Base-by-base conservation (phyloP, 2,888 invertebrate genomes). In the Hyposoter didymator region DNA sequence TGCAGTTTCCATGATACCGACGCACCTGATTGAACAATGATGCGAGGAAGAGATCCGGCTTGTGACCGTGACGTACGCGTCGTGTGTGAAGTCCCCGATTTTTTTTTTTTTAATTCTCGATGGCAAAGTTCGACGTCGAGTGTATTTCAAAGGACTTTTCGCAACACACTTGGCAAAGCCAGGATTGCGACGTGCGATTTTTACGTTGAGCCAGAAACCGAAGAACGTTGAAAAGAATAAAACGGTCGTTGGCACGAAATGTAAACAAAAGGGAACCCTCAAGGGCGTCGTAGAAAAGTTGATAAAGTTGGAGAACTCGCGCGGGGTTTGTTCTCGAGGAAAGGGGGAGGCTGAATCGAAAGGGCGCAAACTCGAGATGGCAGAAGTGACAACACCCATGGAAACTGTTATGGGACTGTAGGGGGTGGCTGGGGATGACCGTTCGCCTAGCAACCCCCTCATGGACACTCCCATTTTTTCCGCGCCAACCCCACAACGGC, bases 391-490 rank as follows among this genome's bases (percentile, higher is more conserved):
- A 55, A 64, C 43, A 79, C 74, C 76, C 73, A 59, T 43, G 12
- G 28, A 72, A 19, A 28, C 66, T 43, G 62, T 32, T 14, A 14
- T 35, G 43, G 28, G 52, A 14, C 69, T 39, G 14, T 67, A 74
- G 83, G 81, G 85, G 84, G 85, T 87, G 85, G 79, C 76, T 72
- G 28, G 1, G 1, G 84, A 76, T 84, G 78, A 79, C 82, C 82
- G 81, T 80, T 55, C 82, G 78, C 74, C 76, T 81, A 81, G 73
- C 88, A 89, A 88, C 86, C 89, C 87, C 88, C 74, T 67, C 19
- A 22, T 84, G 87, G 90, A 87, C 88, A 89, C 90, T 90, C 90
- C 90, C 87, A 89, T 88, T 87, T 90, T 87, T 78, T 73, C 47
- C 39, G 6, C n/a, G 39, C 49, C 55, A 66, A 67, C 47, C 59